Evolutionary conservation across 1,140 invertebrate species (phyloP).

Genomic region (Spodoptera litura): DNA sequence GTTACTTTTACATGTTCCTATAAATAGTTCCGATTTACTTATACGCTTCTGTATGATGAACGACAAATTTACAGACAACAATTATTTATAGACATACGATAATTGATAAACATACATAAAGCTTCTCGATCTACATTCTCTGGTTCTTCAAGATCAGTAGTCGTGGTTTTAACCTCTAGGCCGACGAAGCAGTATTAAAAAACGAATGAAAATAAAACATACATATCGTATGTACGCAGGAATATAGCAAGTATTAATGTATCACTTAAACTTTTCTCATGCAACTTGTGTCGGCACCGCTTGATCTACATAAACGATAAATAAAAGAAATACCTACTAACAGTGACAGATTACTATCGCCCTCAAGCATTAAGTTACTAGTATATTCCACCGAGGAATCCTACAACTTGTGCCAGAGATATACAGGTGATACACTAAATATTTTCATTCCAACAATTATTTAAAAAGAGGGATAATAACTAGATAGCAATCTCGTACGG

Average conservation of each 20-base stretch:
- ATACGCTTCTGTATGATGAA: too few species aligned
- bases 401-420: slow-evolving; percentile 33
- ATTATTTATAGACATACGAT: too few species aligned
- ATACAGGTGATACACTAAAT: slow-evolving; percentile 36
- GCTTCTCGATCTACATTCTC: too few species aligned
- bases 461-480: slow-evolving; percentile 36
- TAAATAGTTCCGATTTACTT: not conserved
- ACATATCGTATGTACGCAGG: slow-evolving; percentile 3
- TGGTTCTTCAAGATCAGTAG: too few species aligned
- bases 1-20: not conserved
- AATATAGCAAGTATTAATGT: slow-evolving; percentile 35
- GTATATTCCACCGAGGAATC: slow-evolving; percentile 25
- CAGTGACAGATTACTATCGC: slow-evolving; percentile 45
- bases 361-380: slow-evolving; percentile 40
- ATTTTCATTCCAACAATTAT: slow-evolving; percentile 39
- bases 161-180: slow-evolving; percentile 1
- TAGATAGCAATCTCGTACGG: slow-evolving; percentile 22
- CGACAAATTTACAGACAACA: too few species aligned
- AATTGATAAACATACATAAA: too few species aligned
- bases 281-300: slow-evolving; percentile 19
- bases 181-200: not conserved
- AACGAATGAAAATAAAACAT: not conserved
- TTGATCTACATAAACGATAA: slow-evolving; percentile 32
- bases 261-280: slow-evolving; percentile 33
- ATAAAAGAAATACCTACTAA: slow-evolving; percentile 7